Base-by-base conservation (phyloP, 2,888 invertebrate genomes). In the Fragum fragum region DNA sequence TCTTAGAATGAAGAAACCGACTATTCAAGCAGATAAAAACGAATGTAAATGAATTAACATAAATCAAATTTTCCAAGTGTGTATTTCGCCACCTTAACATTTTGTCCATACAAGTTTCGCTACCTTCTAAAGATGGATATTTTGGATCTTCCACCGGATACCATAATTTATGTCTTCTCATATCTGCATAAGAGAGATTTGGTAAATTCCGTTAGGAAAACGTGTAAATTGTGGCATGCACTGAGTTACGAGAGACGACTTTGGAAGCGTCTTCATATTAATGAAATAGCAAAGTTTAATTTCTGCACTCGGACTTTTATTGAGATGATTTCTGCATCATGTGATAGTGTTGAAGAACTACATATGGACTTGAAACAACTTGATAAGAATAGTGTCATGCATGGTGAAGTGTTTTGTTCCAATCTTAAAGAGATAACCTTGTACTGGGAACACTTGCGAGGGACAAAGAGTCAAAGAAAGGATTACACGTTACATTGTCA, bases 221-320 rank as follows among this genome's bases (percentile, higher is more conserved):
- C 86, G 0, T 89, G 89, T 73, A 77, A 28, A 21, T n/a, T 74
- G 16, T 88, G 88, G 89, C 55, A 86, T 59, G 72, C 68, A 14
- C 80, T 87, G 3, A 87, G 86, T 21, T 78, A 79, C 42, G 81
- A 87, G 63, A 76, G 76, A 16, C 57, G 63, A 26, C 80, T 88
- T 6, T 89, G 88, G 88, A 83, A 79, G 71, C 61, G 29, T 1
- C 52, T 89, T 28, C 71, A 83, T 53, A 59, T 86, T 36, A 55
- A 72, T 11, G 69, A 74, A 18, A 79, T 77, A 42, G 53, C 36
- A 2, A 59, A 85, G 14, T 61, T 76, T 23, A 59, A 63, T 32
- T 77, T 87, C 57, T 76, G 75, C 18, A 68, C 85, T 29, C 57
- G 66, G 16, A 73, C 75, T 26, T 88, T 87, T 55, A 63, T 83